phyloP scores from a whole-genome alignment of 2,113 vertebrate genomes.

The Campylorhamphus procurvoides region DNA sequence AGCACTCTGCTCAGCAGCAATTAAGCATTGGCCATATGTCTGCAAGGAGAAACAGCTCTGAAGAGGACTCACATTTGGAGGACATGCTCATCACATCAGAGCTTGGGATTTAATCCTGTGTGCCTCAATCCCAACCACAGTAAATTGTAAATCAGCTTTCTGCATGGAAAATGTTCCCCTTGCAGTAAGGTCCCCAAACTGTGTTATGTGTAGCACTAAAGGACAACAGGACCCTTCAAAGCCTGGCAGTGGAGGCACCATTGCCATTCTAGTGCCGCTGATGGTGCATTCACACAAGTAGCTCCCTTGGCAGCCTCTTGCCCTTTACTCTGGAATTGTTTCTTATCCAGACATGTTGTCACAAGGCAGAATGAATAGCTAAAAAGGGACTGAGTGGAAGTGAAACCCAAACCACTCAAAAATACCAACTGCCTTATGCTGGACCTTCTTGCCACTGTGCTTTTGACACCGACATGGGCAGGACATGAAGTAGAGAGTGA shows the following conservation, averaged over 20 bases:
- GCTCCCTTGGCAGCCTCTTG: not conserved
- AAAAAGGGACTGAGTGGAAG: not conserved
- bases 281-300: not conserved
- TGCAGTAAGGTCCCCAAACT: not conserved
- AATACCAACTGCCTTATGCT: not conserved
- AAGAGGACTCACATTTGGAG: not conserved
- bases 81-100: not conserved
- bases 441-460: not conserved
- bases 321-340: not conserved
- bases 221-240: not conserved
- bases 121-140: not conserved
- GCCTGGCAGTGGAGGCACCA: not conserved
- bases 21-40: not conserved
- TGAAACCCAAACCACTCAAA: not conserved
- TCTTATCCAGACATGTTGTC: not conserved
- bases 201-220: not conserved
- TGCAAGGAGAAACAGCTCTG: not conserved
- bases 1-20: not conserved
- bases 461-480: not conserved
- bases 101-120: not conserved
- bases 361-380: not conserved
- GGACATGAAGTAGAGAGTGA: not conserved
- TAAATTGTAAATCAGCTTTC: not conserved
- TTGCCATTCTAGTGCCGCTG: not conserved
- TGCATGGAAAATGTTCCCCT: not conserved